Conservation (phyloP, 2,113 vertebrate species). For the Mungos mungo region DNA sequence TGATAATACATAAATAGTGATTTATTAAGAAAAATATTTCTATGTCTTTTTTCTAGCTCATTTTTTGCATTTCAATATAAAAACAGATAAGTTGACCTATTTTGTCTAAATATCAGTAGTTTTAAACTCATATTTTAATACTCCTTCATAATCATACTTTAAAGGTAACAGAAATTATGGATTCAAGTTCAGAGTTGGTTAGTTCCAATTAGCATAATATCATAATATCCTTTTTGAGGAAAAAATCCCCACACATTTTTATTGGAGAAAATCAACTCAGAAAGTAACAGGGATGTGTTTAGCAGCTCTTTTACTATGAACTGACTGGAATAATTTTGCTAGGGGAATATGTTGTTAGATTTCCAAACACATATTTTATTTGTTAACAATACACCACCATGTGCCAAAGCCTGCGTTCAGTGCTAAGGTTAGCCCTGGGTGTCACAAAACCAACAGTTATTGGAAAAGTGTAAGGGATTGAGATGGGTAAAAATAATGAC, state of each 20-base stretch:
- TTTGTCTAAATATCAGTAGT: background rate
- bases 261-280: background rate
- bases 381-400: background rate
- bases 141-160: background rate
- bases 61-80: constrained; percentile 25
- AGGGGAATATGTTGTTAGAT: background rate
- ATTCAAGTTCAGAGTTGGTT: background rate
- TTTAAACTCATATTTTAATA: background rate
- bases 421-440: background rate
- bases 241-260: background rate
- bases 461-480: background rate
- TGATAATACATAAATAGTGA: background rate
- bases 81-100: background rate
- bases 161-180: background rate
- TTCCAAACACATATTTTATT: background rate
- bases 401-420: background rate
- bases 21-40: background rate
- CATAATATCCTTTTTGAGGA: background rate
- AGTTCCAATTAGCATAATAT: background rate
- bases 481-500: background rate
- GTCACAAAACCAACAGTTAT: background rate
- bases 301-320: background rate
- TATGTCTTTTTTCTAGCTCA: background rate
- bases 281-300: background rate
- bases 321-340: background rate